Evolutionary conservation across 2,797 vertebrate genomes (phyloP).

Genomic region (Helostoma temminkii): DNA sequence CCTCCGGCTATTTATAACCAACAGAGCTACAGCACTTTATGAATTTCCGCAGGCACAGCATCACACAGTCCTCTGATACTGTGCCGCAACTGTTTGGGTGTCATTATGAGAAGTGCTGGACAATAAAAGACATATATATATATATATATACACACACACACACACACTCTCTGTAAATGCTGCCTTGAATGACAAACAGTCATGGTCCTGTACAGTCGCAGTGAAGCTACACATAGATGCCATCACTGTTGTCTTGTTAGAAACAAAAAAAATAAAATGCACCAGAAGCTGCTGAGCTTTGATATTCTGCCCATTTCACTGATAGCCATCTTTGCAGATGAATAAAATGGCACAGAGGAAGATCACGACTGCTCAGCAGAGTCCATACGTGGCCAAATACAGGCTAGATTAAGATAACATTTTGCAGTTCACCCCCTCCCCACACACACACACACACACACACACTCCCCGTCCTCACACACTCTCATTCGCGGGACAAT

Average conservation of each 20-base stretch:
- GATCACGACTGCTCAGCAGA: slow-evolving; percentile 62
- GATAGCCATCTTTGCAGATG: slow-evolving; percentile 71
- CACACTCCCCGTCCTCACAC: slow-evolving; percentile 6
- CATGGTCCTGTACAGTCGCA: slow-evolving; percentile 46
- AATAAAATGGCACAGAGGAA: slow-evolving; percentile 60
- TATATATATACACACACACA: neutral
- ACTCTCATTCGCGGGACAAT: slow-evolving; percentile 61
- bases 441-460: slow-evolving; percentile 14
- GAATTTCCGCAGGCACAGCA: slow-evolving; percentile 77
- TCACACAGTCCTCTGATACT: slow-evolving; percentile 62
- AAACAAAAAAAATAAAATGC: slow-evolving; percentile 43
- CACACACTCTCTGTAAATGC: slow-evolving; percentile 39
- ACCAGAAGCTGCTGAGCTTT: slow-evolving; percentile 40
- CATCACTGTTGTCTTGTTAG: slow-evolving; percentile 24
- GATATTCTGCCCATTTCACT: slow-evolving; percentile 53
- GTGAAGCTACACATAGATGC: slow-evolving; percentile 54
- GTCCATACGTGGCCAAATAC: slow-evolving; percentile 41
- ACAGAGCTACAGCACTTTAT: slow-evolving; percentile 77
- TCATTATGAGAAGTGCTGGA: slow-evolving; percentile 27
- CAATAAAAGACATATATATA: slow-evolving; percentile 23
- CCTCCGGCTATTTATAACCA: slow-evolving; percentile 82
- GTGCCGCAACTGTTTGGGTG: slow-evolving; percentile 43
- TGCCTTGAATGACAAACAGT: slow-evolving; percentile 61
- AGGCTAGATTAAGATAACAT: slow-evolving; percentile 62
- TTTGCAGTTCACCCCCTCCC: slow-evolving; percentile 33